phyloP scores from a whole-genome alignment of 2,797 vertebrate species.

The Sarcophilus harrisii region DNA sequence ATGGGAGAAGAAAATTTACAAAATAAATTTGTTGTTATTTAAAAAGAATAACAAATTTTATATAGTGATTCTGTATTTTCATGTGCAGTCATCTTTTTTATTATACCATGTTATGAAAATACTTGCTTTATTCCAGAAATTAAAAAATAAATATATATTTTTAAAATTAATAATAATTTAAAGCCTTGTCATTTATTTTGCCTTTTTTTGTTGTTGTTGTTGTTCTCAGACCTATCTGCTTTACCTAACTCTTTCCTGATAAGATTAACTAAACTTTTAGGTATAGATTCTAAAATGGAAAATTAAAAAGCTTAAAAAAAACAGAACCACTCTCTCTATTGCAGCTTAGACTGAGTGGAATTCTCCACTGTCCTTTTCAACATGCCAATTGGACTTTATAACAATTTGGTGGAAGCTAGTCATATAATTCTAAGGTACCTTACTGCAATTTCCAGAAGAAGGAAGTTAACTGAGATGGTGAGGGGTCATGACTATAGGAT shows the following conservation, averaged over 20 bases:
- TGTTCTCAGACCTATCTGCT: not conserved
- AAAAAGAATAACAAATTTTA: not conserved
- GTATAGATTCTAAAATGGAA: not conserved
- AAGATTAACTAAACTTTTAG: not conserved
- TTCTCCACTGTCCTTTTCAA: not conserved
- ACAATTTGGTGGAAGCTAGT: not conserved
- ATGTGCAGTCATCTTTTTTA: not conserved
- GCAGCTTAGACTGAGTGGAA: not conserved
- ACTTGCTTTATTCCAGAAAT: not conserved
- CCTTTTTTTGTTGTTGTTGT: no score
- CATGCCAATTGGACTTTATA: not conserved
- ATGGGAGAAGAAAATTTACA: not conserved
- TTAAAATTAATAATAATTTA: not conserved
- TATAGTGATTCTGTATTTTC: not conserved
- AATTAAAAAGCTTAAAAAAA: conserved; percentile 6
- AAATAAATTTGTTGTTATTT: not conserved
- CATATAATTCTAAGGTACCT: conserved; percentile 21
- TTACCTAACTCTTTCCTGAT: not conserved
- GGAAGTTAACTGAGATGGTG: not conserved
- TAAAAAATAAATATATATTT: not conserved
- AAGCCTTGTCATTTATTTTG: conserved; percentile 38
- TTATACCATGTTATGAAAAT: not conserved
- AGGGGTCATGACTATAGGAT: not conserved
- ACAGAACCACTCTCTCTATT: not conserved
- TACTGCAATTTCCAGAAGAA: not conserved